Evolutionary conservation across 2,888 invertebrate species (phyloP).

Genomic region (Drosophila recens): DNA sequence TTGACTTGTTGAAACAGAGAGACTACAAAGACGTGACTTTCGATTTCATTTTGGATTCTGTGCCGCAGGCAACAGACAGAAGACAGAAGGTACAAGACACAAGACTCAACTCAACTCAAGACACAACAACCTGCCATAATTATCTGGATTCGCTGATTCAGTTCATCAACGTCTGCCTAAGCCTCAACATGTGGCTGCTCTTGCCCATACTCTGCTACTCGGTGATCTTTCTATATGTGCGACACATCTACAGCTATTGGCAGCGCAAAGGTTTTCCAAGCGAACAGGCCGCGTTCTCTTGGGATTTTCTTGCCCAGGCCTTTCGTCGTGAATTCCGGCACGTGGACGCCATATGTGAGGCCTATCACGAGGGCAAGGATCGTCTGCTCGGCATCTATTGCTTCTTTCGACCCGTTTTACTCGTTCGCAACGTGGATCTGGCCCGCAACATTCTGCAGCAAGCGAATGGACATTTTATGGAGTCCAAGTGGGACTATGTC

Average conservation of each 20-base stretch:
- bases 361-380: conserved; percentile 77
- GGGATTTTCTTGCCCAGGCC: conserved; percentile 67
- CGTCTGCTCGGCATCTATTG: conserved; percentile 88
- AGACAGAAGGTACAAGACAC: conserved; percentile 4
- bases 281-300: conserved; percentile 64
- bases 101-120: not conserved
- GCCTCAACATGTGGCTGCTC: conserved; percentile 80
- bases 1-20: conserved; percentile 48
- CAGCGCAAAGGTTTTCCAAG: conserved; percentile 80
- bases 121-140: conserved; percentile 62
- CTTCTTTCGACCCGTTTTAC: conserved; percentile 88
- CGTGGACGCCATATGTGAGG: conserved; percentile 75
- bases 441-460: conserved; percentile 88
- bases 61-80: conserved; percentile 48
- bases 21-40: conserved; percentile 62
- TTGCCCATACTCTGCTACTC: conserved; percentile 78
- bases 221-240: conserved; percentile 68
- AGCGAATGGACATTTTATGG: conserved; percentile 88
- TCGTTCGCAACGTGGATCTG: conserved; percentile 88
- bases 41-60: conserved; percentile 58
- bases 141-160: conserved; percentile 58
- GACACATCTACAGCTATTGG: conserved; percentile 83
- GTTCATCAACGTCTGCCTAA: conserved; percentile 49
- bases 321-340: conserved; percentile 80
- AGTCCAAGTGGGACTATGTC: conserved; percentile 87